These are phyloP conservation scores for Vesta saturnalis DNA, from an alignment of 2,888 invertebrate genomes.

Conservation along the genomic window DNA sequence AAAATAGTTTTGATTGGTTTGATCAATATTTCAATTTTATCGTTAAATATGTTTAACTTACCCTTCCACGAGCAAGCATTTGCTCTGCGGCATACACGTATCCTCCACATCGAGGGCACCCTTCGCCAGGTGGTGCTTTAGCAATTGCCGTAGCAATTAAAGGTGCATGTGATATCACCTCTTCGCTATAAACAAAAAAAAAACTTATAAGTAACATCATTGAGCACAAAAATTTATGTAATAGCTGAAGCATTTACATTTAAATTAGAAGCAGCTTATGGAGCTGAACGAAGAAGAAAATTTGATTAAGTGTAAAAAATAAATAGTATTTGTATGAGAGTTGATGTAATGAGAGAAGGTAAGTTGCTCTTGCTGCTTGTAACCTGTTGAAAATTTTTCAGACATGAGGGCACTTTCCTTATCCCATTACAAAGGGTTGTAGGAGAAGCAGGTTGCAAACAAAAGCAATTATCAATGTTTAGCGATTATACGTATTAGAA, in stretches of 20 bases:
- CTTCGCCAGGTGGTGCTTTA: conserved; percentile 85
- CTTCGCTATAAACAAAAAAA: conserved; percentile 29
- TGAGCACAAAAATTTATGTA: neutral
- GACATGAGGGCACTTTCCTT: conserved; percentile 77
- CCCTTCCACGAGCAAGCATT: conserved; percentile 90
- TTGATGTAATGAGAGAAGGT: conserved; percentile 62
- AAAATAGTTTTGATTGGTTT: neutral
- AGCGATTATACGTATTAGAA: conserved; percentile 37
- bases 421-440: conserved; percentile 71
- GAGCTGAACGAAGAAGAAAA: conserved; percentile 40
- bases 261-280: conserved; percentile 49
- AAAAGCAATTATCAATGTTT: conserved; percentile 50
- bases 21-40: neutral
- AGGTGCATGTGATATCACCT: conserved; percentile 47
- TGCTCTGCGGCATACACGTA: conserved; percentile 92
- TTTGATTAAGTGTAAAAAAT: conserved; percentile 21
- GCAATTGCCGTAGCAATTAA: conserved; percentile 72
- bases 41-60: conserved; percentile 63
- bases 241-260: conserved; percentile 39
- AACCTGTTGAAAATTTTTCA: conserved; percentile 45
- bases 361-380: conserved; percentile 55
- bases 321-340: conserved; percentile 18
- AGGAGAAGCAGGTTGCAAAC: conserved; percentile 54
- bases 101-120: conserved; percentile 90
- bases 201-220: too few relatives aligned